Evolutionary conservation across 2,797 vertebrate species (phyloP).

Genomic region (Cirrhinus molitorella): DNA sequence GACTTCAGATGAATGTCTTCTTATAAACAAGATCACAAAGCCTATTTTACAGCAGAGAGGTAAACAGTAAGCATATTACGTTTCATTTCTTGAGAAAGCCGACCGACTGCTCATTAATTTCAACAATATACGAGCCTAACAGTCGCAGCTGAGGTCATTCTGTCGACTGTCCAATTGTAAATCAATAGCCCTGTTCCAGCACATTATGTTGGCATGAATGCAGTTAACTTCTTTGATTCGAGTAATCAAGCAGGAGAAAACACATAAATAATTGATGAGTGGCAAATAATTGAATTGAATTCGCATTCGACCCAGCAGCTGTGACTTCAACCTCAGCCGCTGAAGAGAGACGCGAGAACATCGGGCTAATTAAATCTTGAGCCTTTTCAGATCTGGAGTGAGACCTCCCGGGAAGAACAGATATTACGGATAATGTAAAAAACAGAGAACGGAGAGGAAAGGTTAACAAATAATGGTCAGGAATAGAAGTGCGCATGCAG

Average conservation of each 20-base stretch:
- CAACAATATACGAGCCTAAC: not conserved
- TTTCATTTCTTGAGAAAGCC: not conserved
- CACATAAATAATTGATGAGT: slow-evolving; percentile 64
- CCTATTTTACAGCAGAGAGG: not conserved
- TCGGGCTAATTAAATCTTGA: slow-evolving; percentile 58
- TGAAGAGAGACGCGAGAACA: slow-evolving; percentile 53
- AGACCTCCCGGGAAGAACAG: slow-evolving; percentile 40
- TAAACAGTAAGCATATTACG: not conserved
- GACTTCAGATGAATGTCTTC: not conserved
- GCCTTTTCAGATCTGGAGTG: slow-evolving; percentile 45
- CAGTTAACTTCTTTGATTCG: slow-evolving; percentile 51
- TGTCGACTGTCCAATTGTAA: slow-evolving; percentile 33
- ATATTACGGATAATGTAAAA: slow-evolving; percentile 45
- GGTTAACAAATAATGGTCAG: slow-evolving; percentile 13
- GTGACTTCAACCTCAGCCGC: slow-evolving; percentile 54
- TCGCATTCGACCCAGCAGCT: slow-evolving; percentile 55
- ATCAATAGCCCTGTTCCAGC: slow-evolving; percentile 43
- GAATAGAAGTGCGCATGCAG: slow-evolving; percentile 8
- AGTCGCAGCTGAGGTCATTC: slow-evolving; percentile 34
- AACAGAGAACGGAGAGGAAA: slow-evolving; percentile 23
- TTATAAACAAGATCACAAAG: not conserved
- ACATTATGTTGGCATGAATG: slow-evolving; percentile 48
- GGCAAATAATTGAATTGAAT: slow-evolving; percentile 59
- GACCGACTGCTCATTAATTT: slow-evolving; percentile 19
- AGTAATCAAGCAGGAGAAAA: slow-evolving; percentile 59